These are phyloP conservation scores for Drosophila azteca DNA, from an alignment of 1,140 invertebrate genomes.

Conservation along the genomic window DNA sequence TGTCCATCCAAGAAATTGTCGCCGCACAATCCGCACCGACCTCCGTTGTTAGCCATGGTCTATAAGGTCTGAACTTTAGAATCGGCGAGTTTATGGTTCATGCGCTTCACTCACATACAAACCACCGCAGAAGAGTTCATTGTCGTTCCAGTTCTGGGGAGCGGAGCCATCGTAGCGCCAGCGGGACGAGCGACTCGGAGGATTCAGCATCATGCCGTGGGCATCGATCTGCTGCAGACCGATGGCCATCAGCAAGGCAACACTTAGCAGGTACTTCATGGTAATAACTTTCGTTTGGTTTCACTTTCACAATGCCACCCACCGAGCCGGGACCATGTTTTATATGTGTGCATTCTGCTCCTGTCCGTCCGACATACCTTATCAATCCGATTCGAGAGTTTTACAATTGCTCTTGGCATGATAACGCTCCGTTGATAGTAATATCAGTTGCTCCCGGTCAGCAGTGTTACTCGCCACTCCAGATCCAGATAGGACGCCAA, in stretches of 20 bases:
- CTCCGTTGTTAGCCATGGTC: slow-evolving; percentile 83
- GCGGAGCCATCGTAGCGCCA: slow-evolving; percentile 87
- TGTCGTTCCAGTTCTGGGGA: slow-evolving; percentile 87
- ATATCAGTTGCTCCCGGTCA: slow-evolving; percentile 21
- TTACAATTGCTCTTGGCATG: slow-evolving; percentile 64
- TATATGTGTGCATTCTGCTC: slow-evolving; percentile 39
- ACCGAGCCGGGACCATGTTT: slow-evolving; percentile 9
- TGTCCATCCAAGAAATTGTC: slow-evolving; percentile 84
- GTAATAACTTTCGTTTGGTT: slow-evolving; percentile 34
- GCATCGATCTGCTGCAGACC: slow-evolving; percentile 66
- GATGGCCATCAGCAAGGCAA: slow-evolving; percentile 63
- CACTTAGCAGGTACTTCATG: slow-evolving; percentile 65
- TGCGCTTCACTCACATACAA: slow-evolving; percentile 83
- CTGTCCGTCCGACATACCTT: slow-evolving; percentile 22
- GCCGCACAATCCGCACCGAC: slow-evolving; percentile 86
- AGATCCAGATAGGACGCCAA: slow-evolving; percentile 16
- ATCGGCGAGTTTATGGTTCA: neutral
- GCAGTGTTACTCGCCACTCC: slow-evolving; percentile 31
- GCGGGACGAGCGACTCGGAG: slow-evolving; percentile 87
- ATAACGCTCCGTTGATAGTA: slow-evolving; percentile 39
- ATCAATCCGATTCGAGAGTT: slow-evolving; percentile 52
- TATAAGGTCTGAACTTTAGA: neutral
- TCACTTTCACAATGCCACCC: slow-evolving; percentile 65
- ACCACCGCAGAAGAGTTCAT: slow-evolving; percentile 88
- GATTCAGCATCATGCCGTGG: slow-evolving; percentile 89